These are phyloP conservation scores for Progne subis DNA, from an alignment of 2,113 vertebrate species.

Conservation along the genomic window DNA sequence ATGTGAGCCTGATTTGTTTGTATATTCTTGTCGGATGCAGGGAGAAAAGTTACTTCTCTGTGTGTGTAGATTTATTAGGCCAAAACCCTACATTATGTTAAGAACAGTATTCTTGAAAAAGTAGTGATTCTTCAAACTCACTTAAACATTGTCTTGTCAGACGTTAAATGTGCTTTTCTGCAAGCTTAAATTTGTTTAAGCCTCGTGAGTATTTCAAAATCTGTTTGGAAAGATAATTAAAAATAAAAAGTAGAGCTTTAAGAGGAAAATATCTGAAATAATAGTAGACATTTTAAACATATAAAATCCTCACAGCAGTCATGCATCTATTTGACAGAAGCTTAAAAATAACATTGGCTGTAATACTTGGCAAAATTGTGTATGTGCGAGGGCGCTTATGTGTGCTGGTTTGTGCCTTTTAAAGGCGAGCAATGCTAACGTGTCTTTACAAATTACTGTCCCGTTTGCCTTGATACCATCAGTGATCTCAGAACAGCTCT, in stretches of 20 bases:
- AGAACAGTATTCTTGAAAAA: background rate
- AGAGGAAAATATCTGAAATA: background rate
- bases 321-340: background rate
- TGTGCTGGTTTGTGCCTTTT: background rate
- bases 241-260: background rate
- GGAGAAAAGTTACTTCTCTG: background rate
- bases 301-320: background rate
- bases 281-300: background rate
- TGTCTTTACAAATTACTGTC: conserved; percentile 24
- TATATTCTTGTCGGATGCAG: background rate
- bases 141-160: background rate
- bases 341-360: conserved; percentile 15
- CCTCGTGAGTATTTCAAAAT: background rate
- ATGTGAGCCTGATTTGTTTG: background rate
- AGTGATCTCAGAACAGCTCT: conserved; percentile 23
- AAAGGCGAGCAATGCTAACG: background rate
- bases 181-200: background rate
- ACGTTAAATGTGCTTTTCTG: background rate
- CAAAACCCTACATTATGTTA: background rate
- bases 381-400: background rate
- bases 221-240: background rate
- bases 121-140: background rate
- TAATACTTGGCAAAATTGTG: background rate
- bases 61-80: background rate
- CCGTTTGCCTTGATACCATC: conserved; percentile 21